Evolutionary conservation across 2,888 invertebrate genomes (phyloP), one percentile per base, ranked within the genome.

Genomic region (Labia minor): DNA sequence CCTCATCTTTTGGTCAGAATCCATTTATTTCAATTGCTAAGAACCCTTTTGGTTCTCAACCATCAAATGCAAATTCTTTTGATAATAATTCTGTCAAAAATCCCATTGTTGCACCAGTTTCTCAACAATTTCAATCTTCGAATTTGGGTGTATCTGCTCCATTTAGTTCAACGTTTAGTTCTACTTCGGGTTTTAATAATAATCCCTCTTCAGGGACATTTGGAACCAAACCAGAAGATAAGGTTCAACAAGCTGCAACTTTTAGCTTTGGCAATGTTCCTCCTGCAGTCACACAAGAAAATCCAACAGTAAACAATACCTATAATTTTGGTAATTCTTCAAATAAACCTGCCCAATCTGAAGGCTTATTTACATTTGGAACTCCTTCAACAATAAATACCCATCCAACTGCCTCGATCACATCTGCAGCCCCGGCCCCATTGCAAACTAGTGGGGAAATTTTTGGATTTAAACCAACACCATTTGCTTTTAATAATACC

Each of bases 11-110:
- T 37, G 65, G 65, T 1, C 37, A 49, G n/a, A 65, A 65, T 18
- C 16, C 20, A 8, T 26, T 26, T 21, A 26, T 49, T 16, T 65
- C 65, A 37, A 33, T 37, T 37, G 37, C 68, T 10, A 66, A 66
- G 19, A 21, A 62, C 16, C 33, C 69, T 19, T 67, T 66, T 33
- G 69, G 64, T 49, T 64, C 63, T n/a, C 49, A 62, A 37, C 21
- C 67, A 37, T n/a, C 64, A 1, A 61, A 3, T 21, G 19, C 61
- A 65, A 67, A 65, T 19, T 21, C 33, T 37, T 26, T 21, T 20
- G 26, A 8, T 62, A 16, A 21, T 21, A 18, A 19, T 21, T 16
- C 19, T 37, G 61, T 19, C 11, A 10, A 19, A 19, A 21, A 18
- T 37, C 19, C 16, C 14, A 49, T 16, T 49, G 49, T 4, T 49